phyloP scores from a whole-genome alignment of 2,113 vertebrate genomes.

The Gymnocephalus cernua region DNA sequence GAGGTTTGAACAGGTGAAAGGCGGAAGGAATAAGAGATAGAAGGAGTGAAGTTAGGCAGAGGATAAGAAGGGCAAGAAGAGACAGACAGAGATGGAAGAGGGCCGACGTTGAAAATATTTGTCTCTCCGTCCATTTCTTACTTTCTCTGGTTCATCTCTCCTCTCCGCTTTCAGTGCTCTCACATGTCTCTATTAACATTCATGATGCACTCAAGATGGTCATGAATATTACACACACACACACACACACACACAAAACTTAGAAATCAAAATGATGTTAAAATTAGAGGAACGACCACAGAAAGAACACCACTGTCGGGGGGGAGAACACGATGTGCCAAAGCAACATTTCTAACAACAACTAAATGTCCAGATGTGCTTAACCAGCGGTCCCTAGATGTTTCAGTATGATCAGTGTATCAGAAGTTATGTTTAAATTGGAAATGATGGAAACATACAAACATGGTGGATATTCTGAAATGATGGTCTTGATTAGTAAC shows the following conservation, averaged over 20 bases:
- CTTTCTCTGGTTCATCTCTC: conserved; percentile 21
- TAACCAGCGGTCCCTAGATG: not conserved
- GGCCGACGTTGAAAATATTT: conserved; percentile 10
- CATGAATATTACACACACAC: conserved; percentile 63
- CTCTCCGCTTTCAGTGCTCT: conserved; percentile 40
- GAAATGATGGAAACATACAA: not conserved
- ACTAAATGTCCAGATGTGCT: conserved; percentile 1
- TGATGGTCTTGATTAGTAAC: too few species aligned
- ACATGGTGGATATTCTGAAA: conserved; percentile 14
- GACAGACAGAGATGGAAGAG: not conserved
- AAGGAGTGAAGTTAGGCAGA: not conserved
- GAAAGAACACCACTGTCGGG: too few species aligned
- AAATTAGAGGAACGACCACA: too few species aligned
- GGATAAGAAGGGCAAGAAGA: not conserved
- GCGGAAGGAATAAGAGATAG: conserved; percentile 14
- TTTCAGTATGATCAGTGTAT: not conserved
- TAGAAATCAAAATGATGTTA: too few species aligned
- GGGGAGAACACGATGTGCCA: not conserved
- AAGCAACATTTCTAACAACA: not conserved
- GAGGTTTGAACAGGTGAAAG: conserved; percentile 29
- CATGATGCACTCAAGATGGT: conserved; percentile 61
- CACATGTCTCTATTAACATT: conserved; percentile 69
- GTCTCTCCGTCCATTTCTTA: not conserved
- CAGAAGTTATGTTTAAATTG: not conserved
- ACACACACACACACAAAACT: conserved; percentile 19